Conservation (phyloP, 2,888 invertebrate genomes). For the Aquatica leii region DNA sequence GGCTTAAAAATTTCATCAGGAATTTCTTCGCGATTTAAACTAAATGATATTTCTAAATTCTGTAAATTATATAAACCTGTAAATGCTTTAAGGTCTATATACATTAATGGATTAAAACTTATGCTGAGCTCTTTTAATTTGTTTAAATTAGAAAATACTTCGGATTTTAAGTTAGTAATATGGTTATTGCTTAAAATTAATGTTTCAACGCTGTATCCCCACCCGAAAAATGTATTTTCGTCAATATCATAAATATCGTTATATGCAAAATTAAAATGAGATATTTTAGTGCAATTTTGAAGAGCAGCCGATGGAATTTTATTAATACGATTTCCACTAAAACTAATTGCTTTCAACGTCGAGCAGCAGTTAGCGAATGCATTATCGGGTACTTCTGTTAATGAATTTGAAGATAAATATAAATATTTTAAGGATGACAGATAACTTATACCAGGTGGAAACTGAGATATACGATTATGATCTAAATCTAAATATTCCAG, state of each 20-base stretch:
- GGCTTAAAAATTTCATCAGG: conserved; percentile 80
- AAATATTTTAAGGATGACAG: conserved; percentile 78
- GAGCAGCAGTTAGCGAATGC: conserved; percentile 67
- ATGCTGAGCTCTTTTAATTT: conserved; percentile 87
- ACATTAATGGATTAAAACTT: conserved; percentile 88
- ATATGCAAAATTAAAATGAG: conserved; percentile 90
- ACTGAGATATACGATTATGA: conserved; percentile 74
- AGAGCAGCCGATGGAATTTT: conserved; percentile 75
- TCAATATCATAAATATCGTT: conserved; percentile 82
- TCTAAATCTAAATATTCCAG: conserved; percentile 86
- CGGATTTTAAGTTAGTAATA: conserved; percentile 75
- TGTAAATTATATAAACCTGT: conserved; percentile 79
- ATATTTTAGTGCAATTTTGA: conserved; percentile 75
- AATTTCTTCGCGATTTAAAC: conserved; percentile 80
- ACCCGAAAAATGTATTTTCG: conserved; percentile 78
- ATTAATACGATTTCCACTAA: conserved; percentile 82
- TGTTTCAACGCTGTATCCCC: conserved; percentile 82
- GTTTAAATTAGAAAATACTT: conserved; percentile 76
- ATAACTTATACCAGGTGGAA: conserved; percentile 75
- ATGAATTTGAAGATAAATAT: conserved; percentile 82
- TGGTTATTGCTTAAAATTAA: conserved; percentile 85
- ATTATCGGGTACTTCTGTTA: conserved; percentile 69
- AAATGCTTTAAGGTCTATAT: conserved; percentile 83
- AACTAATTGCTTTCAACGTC: conserved; percentile 78
- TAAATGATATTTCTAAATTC: conserved; percentile 86